These are phyloP conservation scores for Agrochola lota DNA, from an alignment of 2,888 invertebrate species.

Conservation along the genomic window DNA sequence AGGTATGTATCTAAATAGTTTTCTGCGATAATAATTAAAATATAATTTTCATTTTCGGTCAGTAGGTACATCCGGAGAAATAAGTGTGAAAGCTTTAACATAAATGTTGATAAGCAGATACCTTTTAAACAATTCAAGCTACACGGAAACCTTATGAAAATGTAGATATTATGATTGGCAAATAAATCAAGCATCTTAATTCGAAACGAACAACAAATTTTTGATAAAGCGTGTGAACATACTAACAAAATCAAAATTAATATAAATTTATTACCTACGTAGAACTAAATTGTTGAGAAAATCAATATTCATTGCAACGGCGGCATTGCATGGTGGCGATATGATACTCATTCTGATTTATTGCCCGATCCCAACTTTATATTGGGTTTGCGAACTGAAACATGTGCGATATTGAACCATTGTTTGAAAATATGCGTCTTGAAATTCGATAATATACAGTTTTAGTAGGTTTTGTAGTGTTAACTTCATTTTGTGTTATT, in stretches of 20 bases:
- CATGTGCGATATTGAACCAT: constrained; percentile 61
- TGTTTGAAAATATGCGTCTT: constrained; percentile 58
- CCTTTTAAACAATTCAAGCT: background rate
- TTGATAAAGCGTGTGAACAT: constrained; percentile 33
- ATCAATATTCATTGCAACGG: constrained; percentile 85
- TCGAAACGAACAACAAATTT: constrained; percentile 6
- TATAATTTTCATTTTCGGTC: background rate
- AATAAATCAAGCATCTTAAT: constrained; percentile 30
- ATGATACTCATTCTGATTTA: constrained; percentile 84
- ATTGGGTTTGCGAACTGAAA: constrained; percentile 65
- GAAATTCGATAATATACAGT: constrained; percentile 33
- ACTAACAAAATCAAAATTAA: constrained; percentile 59
- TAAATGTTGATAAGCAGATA: background rate
- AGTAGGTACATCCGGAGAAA: too few relatives aligned
- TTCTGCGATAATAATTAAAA: background rate
- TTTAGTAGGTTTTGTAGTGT: background rate
- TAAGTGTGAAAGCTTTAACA: background rate
- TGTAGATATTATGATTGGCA: background rate
- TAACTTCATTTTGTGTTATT: background rate
- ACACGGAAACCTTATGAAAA: background rate
- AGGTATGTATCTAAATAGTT: background rate
- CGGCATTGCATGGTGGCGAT: constrained; percentile 76
- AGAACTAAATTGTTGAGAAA: constrained; percentile 78
- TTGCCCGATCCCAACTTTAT: constrained; percentile 72
- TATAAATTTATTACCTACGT: constrained; percentile 75